phyloP scores from a whole-genome alignment of 2,797 vertebrate genomes.

The Dicrostonyx torquatus region DNA sequence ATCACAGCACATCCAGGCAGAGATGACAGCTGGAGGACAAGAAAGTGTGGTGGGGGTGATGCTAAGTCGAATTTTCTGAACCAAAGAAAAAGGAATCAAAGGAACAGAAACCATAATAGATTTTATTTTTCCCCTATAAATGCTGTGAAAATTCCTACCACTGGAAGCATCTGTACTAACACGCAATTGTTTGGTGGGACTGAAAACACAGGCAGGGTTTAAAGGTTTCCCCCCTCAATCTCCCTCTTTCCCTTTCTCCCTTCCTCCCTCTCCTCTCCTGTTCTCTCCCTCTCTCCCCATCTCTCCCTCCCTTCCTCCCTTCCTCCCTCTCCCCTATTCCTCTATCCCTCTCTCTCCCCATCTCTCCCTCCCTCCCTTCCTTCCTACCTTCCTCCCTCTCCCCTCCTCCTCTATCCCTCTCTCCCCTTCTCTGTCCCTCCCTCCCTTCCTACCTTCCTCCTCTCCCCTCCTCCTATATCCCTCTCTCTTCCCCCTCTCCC shows the following conservation, averaged over 20 bases:
- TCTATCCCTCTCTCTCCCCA: too few relatives aligned
- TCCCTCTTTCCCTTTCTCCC: background rate
- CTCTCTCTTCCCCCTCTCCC: too few relatives aligned
- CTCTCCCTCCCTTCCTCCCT: background rate
- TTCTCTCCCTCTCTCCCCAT: background rate
- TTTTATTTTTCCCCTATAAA: background rate
- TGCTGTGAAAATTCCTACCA: background rate
- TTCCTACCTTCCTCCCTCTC: too few relatives aligned
- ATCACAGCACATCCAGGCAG: background rate
- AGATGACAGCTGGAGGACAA: background rate
- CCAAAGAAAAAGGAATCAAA: background rate
- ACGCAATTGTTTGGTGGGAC: background rate
- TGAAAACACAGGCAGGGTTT: background rate
- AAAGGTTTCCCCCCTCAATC: background rate
- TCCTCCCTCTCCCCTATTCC: too few relatives aligned
- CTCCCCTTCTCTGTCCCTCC: too few relatives aligned
- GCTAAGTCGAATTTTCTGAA: background rate
- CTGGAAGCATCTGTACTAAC: rapidly evolving
- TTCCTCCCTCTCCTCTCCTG: background rate
- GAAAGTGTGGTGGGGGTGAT: background rate
- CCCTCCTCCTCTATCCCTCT: too few relatives aligned
- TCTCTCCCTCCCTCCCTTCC: background rate
- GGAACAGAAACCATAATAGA: background rate
- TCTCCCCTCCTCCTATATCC: too few relatives aligned
- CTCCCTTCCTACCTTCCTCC: background rate